Evolutionary conservation across 2,888 invertebrate species (phyloP).

Genomic region (Automeris io): DNA sequence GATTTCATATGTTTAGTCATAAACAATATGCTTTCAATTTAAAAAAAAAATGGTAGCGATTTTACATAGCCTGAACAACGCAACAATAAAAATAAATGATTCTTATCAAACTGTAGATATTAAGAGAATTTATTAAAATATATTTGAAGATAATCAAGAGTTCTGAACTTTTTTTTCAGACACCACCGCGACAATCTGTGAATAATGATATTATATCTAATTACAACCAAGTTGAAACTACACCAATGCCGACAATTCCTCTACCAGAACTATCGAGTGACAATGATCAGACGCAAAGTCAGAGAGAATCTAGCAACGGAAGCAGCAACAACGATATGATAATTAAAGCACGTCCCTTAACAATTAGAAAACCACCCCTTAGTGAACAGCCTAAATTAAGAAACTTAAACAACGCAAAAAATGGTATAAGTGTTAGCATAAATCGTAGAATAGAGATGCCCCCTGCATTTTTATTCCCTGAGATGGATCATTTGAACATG

Average conservation of each 20-base stretch:
- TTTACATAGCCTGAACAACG: no score
- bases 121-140: no score
- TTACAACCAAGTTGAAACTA: slow-evolving; percentile 47
- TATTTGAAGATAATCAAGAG: no score
- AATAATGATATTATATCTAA: slow-evolving; percentile 45
- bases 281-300: slow-evolving; percentile 39
- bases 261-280: slow-evolving; percentile 53
- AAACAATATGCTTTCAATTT: no score
- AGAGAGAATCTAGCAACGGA: slow-evolving; percentile 66
- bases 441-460: slow-evolving; percentile 89
- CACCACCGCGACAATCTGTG: slow-evolving; percentile 71
- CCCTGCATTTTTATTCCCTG: slow-evolving; percentile 87
- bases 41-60: no score
- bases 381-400: slow-evolving; percentile 88
- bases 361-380: slow-evolving; percentile 88
- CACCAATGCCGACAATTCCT: slow-evolving; percentile 49
- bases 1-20: no score
- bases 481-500: slow-evolving; percentile 80
- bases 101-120: no score
- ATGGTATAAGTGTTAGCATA: slow-evolving; percentile 81
- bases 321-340: slow-evolving; percentile 60
- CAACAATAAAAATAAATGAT: no score
- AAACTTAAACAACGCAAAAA: slow-evolving; percentile 72
- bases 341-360: slow-evolving; percentile 89
- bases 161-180: slow-evolving; percentile 46